Base-by-base conservation (phyloP, 2,888 invertebrate species). In the Siphonodentalium dalli region DNA sequence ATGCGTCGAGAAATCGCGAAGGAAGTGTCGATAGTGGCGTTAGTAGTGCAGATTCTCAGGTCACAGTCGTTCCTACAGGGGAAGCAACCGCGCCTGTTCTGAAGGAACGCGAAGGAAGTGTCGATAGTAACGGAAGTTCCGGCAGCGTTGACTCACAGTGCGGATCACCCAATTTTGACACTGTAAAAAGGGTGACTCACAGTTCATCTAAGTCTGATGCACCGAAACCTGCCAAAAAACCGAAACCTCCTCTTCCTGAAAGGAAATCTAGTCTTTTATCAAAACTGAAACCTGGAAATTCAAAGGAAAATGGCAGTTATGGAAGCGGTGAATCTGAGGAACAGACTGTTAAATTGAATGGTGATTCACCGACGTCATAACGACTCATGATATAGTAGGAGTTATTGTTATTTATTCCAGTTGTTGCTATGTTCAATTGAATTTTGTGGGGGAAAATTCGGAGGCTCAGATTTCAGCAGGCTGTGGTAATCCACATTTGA, bases 221-320 rank as follows among this genome's bases (percentile, higher is more conserved):
- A 34, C n/a, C 8, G 34, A 34, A 34, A 11, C 15, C 18, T 34
- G 45, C 21, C 13, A 68, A 61, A 31, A 71, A 69, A 53, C 60
- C 65, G 2, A 68, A 63, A 48, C 74, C 74, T 26, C 65, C 68
- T 13, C 74, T 71, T 9, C 74, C 74, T 6, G 63, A 68, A 33
- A 54, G 74, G 24, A 58, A 71, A 41, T 72, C 72, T 39, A 72
- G 72, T 54, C 58, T 72, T 23, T 51, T 68, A 15, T 58, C 66
- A 38, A 61, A 66, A 34, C 43, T 60, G 11, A 20, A 24, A 13
- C 21, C 23, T 13, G 21, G 45, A 23, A 43, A 26, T 8, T 29
- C 31, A 15, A 29, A 34, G 11, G 9, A 2, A 20, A 43, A 31
- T n/a, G n/a, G n/a, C n/a, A n/a, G n/a, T n/a, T n/a, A n/a, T n/a